Evolutionary conservation across 1,140 invertebrate genomes (phyloP), one percentile per base, ranked within the genome.

Genomic region (Drosophila paulistorum): DNA sequence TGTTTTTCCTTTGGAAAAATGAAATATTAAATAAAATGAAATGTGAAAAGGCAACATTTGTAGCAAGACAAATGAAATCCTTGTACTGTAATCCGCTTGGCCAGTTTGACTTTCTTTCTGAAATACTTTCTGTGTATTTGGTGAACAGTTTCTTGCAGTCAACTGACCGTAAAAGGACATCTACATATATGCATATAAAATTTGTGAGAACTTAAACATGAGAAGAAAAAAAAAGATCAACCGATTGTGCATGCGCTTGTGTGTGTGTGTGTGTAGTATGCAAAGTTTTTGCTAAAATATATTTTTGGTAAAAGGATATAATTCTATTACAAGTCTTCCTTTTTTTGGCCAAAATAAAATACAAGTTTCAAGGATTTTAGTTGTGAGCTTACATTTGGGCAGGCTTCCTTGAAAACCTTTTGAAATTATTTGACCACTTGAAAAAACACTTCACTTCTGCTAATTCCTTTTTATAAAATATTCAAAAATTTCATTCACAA

Each of bases 161-260:
- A 51, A 60, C 51, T 70, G 79, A 81, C 69, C 63, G 54, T 66
- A 77, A 74, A 85, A 69, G 77, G 58, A 41, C 55, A 77, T 73
- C 65, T 81, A 75, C 82, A 85, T 86, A 78, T 87, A 78, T 85
- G 72, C 82, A 85, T 85, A 66, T 65, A 63, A 76, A 65, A 33
- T 72, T 74, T 65, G 51, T 58, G 41, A 42, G 65, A 66, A 66
- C 65, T 62, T 35, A 48, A 60, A 71, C 62, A 67, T 3, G 5
- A 6, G 1, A 30, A 30, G 30, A 30, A 30, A 45, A 54, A 64
- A 66, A 64, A 66, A 69, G 9, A 51, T 51, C 45, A 51, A 51
- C 45, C 17, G 45, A 51, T 51, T 51, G 45, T 51, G 2, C 0
- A 14, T 45, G 6, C 20, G 20, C 2, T 23, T 45, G 14, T 45